Base-by-base conservation (phyloP, 2,888 invertebrate genomes). In the Brachylomia viminalis region DNA sequence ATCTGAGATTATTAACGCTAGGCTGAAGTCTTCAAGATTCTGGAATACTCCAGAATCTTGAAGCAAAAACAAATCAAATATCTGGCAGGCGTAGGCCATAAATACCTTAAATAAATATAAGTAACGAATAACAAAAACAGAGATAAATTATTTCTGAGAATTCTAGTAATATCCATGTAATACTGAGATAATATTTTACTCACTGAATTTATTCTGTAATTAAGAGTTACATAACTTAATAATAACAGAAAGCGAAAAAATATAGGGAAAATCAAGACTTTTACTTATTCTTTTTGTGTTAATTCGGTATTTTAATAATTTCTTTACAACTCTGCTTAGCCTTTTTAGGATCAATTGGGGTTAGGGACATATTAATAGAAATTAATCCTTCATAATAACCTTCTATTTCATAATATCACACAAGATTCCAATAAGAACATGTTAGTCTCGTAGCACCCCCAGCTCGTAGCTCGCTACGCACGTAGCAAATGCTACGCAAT, bases 401-500 rank as follows among this genome's bases (percentile, higher is more conserved):
- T n/a, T 27, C 17, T 30, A 1, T 56, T 38, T 47, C 27, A 15
- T 17, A 66, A 59, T 62, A 33, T 61, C 79, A 67, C 56, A 64
- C 27, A 66, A 73, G 77, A 78, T 70, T 86, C 87, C 66, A 75
- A 77, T 80, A 75, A 66, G 85, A 86, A 72, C 23, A 23, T 8
- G 11, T n/a, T 20, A 42, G 30, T 30, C 27, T 62, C 76, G 68
- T 75, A 71, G 62, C 64, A 13, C 6, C 23, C 10, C 23, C 69
- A 64, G 10, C 42, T 27, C 83, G 76, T 80, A 87, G 72, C 64
- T 33, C 7, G 77, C 84, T 83, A 81, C 79, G 72, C 38, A 23
- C 82, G 86, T 86, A 87, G 86, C 76, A 62, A 67, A 30, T 30
- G 86, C 81, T 83, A 80, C 88, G 84, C 47, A 74, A 47, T 71